phyloP scores from a whole-genome alignment of 2,113 vertebrate species.

The Machaerirhynchus nigripectus region DNA sequence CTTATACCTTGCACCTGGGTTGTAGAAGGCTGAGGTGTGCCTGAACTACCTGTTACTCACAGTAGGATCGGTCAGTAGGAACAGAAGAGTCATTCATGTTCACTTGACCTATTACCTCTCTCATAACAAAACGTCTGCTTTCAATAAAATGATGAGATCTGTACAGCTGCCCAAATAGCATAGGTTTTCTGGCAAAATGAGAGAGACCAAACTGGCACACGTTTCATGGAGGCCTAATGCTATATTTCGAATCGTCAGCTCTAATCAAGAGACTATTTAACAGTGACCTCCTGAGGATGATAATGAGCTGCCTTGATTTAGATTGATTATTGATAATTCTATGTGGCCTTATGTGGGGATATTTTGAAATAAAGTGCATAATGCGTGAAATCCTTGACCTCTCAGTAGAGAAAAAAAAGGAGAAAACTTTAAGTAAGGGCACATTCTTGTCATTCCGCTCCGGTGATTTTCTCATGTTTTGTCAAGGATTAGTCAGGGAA shows the following conservation, averaged over 20 bases:
- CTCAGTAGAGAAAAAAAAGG: not conserved
- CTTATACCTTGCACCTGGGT: not conserved
- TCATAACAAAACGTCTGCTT: not conserved
- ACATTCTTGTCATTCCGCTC: not conserved
- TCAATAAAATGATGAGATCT: accelerated
- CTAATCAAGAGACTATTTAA: not conserved
- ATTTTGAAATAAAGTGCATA: not conserved
- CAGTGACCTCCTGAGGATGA: not conserved
- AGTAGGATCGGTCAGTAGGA: not conserved
- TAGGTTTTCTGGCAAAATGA: not conserved
- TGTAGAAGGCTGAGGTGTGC: not conserved
- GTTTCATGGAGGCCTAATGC: not conserved
- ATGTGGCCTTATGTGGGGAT: not conserved
- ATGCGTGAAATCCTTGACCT: not conserved
- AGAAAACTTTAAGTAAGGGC: not conserved
- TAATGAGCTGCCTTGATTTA: not conserved
- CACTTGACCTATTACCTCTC: not conserved
- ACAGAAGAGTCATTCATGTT: not conserved
- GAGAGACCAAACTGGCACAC: not conserved
- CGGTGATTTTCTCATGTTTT: not conserved
- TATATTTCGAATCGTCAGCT: not conserved
- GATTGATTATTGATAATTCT: not conserved
- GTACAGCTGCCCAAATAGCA: not conserved
- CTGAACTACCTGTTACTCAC: not conserved
- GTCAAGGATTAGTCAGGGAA: not conserved